Percentiles rank a stretch among this genome's conserved stretches.
Evolutionary conservation across 2,888 invertebrate genomes (phyloP).

Genomic region (Drosophila colorata): DNA sequence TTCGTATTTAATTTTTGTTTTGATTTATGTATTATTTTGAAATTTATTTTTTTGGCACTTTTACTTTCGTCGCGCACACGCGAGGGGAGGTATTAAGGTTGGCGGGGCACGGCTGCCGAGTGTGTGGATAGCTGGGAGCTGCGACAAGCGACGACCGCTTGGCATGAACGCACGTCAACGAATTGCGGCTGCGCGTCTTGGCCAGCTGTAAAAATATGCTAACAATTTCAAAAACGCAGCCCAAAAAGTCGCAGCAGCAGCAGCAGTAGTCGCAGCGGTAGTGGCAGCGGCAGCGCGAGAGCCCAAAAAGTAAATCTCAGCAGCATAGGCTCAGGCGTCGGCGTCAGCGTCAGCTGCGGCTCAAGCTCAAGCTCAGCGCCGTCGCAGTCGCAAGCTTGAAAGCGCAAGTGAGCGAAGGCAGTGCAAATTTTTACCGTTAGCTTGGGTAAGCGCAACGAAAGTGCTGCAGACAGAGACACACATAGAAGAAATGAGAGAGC

Average conservation of each 20-base stretch:
- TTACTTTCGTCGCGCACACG: conserved; percentile 62
- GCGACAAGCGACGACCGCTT: conserved; percentile 77
- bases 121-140: conserved; percentile 52
- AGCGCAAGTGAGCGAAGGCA: conserved; percentile 54
- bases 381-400: conserved; percentile 23
- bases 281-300: conserved; percentile 41
- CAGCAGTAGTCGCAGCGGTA: conserved; percentile 8
- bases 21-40: conserved; percentile 13
- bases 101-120: conserved; percentile 16
- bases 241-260: conserved; percentile 46
- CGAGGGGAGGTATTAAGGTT: conserved; percentile 20
- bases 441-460: conserved; percentile 58
- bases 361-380: neutral
- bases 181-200: conserved; percentile 84
- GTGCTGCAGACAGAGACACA: conserved; percentile 35
- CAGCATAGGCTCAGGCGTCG: conserved; percentile 31
- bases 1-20: conserved; percentile 2
- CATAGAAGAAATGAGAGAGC: conserved; percentile 45
- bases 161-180: conserved; percentile 81
- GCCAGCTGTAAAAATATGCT: conserved; percentile 83
- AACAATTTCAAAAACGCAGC: conserved; percentile 81
- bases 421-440: conserved; percentile 71
- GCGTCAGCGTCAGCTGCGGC: conserved; percentile 9
- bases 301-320: conserved; percentile 39
- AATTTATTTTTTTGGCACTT: conserved; percentile 55